These are phyloP conservation scores for Ormyrus rosae DNA, from an alignment of 2,888 invertebrate genomes.

Conservation along the genomic window DNA sequence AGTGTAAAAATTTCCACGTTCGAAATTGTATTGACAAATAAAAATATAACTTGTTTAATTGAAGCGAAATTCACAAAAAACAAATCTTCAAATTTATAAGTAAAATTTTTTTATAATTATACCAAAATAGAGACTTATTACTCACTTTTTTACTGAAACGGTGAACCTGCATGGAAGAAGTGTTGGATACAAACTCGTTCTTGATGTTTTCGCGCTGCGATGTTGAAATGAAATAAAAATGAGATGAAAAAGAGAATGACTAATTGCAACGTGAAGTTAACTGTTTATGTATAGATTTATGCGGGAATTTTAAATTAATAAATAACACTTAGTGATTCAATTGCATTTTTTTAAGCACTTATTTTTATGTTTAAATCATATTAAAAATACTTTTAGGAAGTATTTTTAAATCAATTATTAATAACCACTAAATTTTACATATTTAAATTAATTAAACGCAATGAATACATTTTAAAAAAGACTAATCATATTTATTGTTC, in stretches of 20 bases:
- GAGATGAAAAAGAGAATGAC: not conserved
- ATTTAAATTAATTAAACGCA: too few species aligned
- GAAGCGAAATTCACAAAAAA: too few species aligned
- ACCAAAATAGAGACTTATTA: not conserved
- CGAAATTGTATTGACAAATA: not conserved
- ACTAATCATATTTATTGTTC: too few species aligned
- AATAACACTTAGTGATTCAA: not conserved
- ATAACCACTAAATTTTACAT: too few species aligned
- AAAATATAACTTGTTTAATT: too few species aligned
- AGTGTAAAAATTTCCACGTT: not conserved
- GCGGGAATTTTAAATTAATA: slow-evolving; percentile 5
- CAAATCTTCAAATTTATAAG: too few species aligned
- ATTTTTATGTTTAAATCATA: too few species aligned
- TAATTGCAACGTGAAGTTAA: slow-evolving; percentile 8
- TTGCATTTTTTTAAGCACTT: too few species aligned
- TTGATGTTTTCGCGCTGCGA: slow-evolving; percentile 14
- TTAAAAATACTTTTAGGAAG: too few species aligned
- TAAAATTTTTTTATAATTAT: too few species aligned
- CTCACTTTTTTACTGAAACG: slow-evolving; percentile 13
- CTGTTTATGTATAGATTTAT: not conserved
- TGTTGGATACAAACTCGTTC: slow-evolving; percentile 6
- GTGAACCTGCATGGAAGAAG: slow-evolving; percentile 5
- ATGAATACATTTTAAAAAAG: too few species aligned
- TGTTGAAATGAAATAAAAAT: slow-evolving; percentile 17
- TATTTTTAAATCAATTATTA: too few species aligned